phyloP scores from a whole-genome alignment of 2,113 vertebrate genomes.

The Mohoua ochrocephala region DNA sequence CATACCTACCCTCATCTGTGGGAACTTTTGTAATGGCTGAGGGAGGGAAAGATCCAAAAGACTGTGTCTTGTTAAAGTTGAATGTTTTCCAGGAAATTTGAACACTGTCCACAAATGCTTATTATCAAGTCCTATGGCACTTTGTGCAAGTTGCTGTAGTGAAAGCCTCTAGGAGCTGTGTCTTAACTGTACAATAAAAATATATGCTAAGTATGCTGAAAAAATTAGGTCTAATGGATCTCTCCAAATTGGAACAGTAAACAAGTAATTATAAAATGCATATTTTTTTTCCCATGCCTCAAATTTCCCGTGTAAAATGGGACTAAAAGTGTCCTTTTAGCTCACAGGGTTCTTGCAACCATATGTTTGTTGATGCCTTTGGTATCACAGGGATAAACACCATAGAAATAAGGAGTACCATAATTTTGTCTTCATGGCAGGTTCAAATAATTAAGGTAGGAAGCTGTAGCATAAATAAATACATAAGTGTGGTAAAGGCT shows the following conservation, averaged over 20 bases:
- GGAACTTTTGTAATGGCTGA: not conserved
- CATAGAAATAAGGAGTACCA: not conserved
- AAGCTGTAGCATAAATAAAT: not conserved
- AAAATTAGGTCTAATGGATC: not conserved
- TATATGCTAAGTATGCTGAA: not conserved
- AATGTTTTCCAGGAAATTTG: not conserved
- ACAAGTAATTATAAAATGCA: not conserved
- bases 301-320: not conserved
- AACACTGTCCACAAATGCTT: not conserved
- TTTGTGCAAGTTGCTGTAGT: not conserved
- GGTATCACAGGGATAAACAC: not conserved
- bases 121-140: not conserved
- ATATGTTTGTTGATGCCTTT: not conserved
- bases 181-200: not conserved
- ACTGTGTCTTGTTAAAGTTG: not conserved
- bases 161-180: not conserved
- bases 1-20: not conserved
- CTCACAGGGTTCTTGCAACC: not conserved
- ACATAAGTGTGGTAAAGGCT: not conserved
- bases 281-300: not conserved
- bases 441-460: not conserved
- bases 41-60: not conserved
- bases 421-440: not conserved
- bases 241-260: not conserved
- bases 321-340: not conserved